Conservation (phyloP, 2,888 invertebrate genomes). For the Corbicula japonica region DNA sequence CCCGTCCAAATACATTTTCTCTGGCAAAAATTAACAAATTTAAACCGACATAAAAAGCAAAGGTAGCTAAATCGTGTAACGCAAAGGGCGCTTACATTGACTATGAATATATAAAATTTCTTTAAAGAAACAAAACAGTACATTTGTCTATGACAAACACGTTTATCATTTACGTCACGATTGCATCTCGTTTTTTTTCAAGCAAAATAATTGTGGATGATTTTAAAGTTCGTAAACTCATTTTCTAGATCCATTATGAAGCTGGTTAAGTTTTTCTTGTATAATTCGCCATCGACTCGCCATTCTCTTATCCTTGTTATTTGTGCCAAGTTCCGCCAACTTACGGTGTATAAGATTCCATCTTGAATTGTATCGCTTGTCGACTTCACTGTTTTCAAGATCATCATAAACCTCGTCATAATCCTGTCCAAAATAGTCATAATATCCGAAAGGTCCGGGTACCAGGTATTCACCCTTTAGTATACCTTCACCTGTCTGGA, state of each 20-base stretch:
- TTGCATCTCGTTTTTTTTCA: no score
- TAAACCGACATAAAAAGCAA: no score
- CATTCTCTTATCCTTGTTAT: slow-evolving; percentile 18
- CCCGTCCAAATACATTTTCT: no score
- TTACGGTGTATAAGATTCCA: slow-evolving; percentile 28
- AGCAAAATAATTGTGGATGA: no score
- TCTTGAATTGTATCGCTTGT: slow-evolving; percentile 28
- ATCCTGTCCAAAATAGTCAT: background rate
- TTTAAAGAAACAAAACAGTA: no score
- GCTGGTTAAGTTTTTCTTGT: slow-evolving; percentile 28
- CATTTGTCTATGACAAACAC: no score
- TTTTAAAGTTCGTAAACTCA: no score
- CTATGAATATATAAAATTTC: no score
- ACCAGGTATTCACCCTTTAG: slow-evolving; percentile 2
- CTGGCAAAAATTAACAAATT: no score
- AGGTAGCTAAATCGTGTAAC: no score
- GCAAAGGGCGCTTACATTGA: no score
- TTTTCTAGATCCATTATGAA: slow-evolving; percentile 6
- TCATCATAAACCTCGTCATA: slow-evolving; percentile 5
- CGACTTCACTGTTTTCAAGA: background rate
- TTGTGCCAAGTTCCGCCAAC: slow-evolving; percentile 10
- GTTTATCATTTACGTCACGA: no score
- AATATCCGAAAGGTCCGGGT: background rate
- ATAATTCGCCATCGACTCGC: slow-evolving; percentile 31
- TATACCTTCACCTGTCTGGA: background rate